Percentiles rank a stretch among this genome's conserved stretches.
Conservation (phyloP, 2,888 invertebrate genomes). For the Aphelenchoides bicaudatus region DNA sequence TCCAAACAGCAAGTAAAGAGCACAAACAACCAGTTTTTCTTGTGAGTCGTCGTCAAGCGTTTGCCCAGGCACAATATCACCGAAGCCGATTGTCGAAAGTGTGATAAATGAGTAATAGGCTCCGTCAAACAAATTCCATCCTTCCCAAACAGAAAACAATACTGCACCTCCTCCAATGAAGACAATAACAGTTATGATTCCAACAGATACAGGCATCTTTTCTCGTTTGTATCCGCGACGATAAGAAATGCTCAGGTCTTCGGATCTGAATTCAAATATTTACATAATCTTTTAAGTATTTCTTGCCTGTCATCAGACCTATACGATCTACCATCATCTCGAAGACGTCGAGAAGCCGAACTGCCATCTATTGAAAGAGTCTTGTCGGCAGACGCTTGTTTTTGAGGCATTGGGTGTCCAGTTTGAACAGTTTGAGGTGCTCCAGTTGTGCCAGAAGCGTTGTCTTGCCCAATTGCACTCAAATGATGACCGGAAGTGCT, state of each 20-base stretch:
- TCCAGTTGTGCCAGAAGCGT: background rate
- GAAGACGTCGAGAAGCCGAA: conserved; percentile 24
- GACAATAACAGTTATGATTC: conserved; percentile 79
- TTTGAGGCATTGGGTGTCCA: background rate
- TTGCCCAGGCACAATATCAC: conserved; percentile 60
- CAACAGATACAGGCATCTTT: conserved; percentile 73
- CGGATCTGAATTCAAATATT: no score
- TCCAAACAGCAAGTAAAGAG: conserved; percentile 60
- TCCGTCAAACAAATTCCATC: conserved; percentile 84
- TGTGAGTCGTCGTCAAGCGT: conserved; percentile 56
- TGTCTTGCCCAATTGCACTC: conserved; percentile 9
- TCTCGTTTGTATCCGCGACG: conserved; percentile 35
- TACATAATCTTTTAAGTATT: no score
- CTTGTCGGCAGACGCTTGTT: background rate
- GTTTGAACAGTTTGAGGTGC: background rate
- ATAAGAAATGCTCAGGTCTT: conserved; percentile 56
- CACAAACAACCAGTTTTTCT: conserved; percentile 59
- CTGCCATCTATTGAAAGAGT: conserved; percentile 13
- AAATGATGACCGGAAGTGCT: conserved; percentile 17
- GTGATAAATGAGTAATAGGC: conserved; percentile 60
- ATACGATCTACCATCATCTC: conserved; percentile 51
- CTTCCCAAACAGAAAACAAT: conserved; percentile 85
- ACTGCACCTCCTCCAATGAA: conserved; percentile 89
- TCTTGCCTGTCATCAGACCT: conserved; percentile 51
- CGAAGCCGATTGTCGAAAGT: conserved; percentile 32